A percentile compares a stretch with the other conserved stretches of the same genome.
phyloP scores from a whole-genome alignment of 2,888 invertebrate species.

The Trichacis sp. region DNA sequence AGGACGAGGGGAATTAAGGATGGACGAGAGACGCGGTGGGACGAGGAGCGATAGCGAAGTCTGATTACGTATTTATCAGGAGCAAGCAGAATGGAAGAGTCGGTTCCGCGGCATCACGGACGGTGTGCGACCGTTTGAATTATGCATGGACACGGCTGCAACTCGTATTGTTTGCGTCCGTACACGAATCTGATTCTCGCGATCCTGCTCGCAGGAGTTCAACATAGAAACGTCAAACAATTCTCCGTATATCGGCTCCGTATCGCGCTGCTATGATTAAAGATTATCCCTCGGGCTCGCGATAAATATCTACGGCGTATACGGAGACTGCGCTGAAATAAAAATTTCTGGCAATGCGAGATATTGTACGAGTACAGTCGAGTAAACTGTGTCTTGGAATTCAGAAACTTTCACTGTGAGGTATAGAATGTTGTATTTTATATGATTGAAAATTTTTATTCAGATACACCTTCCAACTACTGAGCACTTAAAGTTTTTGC shows the following conservation, averaged over 20 bases:
- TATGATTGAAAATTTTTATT: too few relatives aligned
- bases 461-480: too few relatives aligned
- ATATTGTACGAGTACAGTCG: too few relatives aligned
- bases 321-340: slow-evolving; percentile 9
- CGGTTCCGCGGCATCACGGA: slow-evolving; percentile 61
- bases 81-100: slow-evolving; percentile 64
- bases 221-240: slow-evolving; percentile 41
- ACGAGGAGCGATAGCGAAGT: slow-evolving; percentile 58
- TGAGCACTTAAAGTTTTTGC: too few relatives aligned
- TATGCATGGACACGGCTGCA: slow-evolving; percentile 68
- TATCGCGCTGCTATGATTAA: slow-evolving; percentile 34
- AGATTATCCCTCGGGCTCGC: slow-evolving; percentile 23
- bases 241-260: slow-evolving; percentile 34
- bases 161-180: slow-evolving; percentile 66
- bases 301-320: slow-evolving; percentile 25
- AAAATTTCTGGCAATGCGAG: too few relatives aligned
- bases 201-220: slow-evolving; percentile 45
- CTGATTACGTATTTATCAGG: slow-evolving; percentile 68
- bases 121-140: slow-evolving; percentile 66
- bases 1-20: slow-evolving; percentile 8
- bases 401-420: too few relatives aligned
- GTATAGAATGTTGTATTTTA: too few relatives aligned
- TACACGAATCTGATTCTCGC: slow-evolving; percentile 61
- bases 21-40: slow-evolving; percentile 15
- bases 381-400: too few relatives aligned